Conservation (phyloP, 1,140 invertebrate genomes). For the Brachionus koreanus region DNA sequence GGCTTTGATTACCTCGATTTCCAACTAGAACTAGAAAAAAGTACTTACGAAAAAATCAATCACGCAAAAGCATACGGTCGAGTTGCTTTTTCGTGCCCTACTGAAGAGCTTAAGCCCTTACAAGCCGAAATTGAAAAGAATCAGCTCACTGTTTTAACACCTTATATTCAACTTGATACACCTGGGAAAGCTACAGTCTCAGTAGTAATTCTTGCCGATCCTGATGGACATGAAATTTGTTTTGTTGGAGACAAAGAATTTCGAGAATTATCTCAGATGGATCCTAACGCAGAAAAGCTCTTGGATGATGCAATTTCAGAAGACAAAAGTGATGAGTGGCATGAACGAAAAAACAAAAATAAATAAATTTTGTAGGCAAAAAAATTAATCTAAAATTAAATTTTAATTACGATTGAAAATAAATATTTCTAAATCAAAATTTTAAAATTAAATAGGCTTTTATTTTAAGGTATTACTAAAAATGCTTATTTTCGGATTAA, state of each 20-base stretch:
- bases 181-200: constrained; percentile 91
- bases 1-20: neutral
- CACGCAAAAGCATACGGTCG: constrained; percentile 87
- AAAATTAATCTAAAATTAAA: neutral
- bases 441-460: neutral
- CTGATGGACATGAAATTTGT: constrained; percentile 96
- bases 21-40: neutral
- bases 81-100: constrained; percentile 84
- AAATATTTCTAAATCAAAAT: neutral
- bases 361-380: neutral
- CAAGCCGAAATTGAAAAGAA: constrained; percentile 70
- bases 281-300: constrained; percentile 66
- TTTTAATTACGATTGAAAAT: neutral
- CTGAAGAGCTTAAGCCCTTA: constrained; percentile 69
- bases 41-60: constrained; percentile 62
- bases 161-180: constrained; percentile 81
- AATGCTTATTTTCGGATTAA: neutral
- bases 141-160: constrained; percentile 75
- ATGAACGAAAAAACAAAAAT: neutral
- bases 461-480: neutral
- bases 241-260: constrained; percentile 96
- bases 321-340: constrained; percentile 36
- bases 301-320: constrained; percentile 29
- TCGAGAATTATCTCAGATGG: constrained; percentile 76
- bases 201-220: constrained; percentile 91